These are phyloP conservation scores for Drosophila anomalata DNA, from an alignment of 2,888 invertebrate genomes.

Conservation along the genomic window DNA sequence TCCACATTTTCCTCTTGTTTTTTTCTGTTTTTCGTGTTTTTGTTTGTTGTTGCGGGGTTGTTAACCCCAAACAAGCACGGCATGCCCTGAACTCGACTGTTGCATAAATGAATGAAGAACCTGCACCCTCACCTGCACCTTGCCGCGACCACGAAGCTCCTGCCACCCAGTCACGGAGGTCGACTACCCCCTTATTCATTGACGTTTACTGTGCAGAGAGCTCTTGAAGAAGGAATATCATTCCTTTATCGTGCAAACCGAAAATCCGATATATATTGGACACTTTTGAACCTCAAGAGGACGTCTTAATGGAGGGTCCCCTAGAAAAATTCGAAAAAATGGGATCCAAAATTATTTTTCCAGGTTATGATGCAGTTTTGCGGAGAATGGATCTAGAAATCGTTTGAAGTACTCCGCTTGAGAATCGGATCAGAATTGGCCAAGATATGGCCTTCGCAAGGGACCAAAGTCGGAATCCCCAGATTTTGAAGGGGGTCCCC, in stretches of 20 bases:
- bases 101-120: conserved; percentile 50
- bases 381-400: too few species aligned
- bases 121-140: background rate
- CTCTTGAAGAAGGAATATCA: background rate
- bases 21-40: conserved; percentile 3
- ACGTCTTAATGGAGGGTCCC: too few species aligned
- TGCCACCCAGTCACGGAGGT: conserved; percentile 11
- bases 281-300: background rate
- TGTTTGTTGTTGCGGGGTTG: conserved; percentile 53
- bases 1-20: conserved; percentile 1
- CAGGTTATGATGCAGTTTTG: too few species aligned
- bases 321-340: too few species aligned
- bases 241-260: background rate
- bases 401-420: too few species aligned
- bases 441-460: too few species aligned
- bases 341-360: too few species aligned
- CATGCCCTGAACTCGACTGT: conserved; percentile 33
- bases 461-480: too few species aligned
- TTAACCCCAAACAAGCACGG: conserved; percentile 52
- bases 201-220: background rate
- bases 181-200: background rate
- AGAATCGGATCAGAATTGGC: too few species aligned
- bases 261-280: background rate
- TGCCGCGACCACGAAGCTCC: background rate
- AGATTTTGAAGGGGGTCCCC: too few species aligned